These are phyloP conservation scores for Scaptodrosophila lebanonensis DNA, from an alignment of 1,140 invertebrate species.

Conservation along the genomic window DNA sequence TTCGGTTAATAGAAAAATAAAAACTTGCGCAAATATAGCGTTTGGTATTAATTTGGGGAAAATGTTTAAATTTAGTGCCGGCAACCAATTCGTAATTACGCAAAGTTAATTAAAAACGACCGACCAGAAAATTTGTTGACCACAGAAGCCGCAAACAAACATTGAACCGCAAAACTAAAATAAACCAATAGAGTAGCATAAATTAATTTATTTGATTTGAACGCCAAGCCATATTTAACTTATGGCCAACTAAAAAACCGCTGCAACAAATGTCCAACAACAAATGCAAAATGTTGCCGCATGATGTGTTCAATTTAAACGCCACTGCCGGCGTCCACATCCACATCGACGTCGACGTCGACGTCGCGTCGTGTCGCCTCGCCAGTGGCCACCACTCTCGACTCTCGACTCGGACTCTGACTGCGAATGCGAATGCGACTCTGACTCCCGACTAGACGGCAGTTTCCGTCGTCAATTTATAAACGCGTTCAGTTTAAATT, in stretches of 20 bases:
- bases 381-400: constrained; percentile 2
- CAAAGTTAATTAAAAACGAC: constrained; percentile 52
- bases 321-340: constrained; percentile 30
- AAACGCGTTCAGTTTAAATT: constrained; percentile 74
- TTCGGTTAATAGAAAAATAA: no score
- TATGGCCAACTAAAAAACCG: constrained; percentile 35
- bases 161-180: constrained; percentile 12
- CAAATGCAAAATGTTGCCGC: constrained; percentile 10
- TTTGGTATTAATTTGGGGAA: no score
- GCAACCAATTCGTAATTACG: no score
- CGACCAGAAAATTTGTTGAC: constrained; percentile 54
- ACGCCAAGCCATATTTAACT: constrained; percentile 37
- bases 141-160: constrained; percentile 40
- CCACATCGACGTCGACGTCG: constrained; percentile 11
- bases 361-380: constrained; percentile 21
- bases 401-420: background rate
- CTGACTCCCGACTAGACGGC: constrained; percentile 25
- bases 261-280: constrained; percentile 10
- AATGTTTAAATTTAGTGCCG: no score
- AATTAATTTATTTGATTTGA: constrained; percentile 72
- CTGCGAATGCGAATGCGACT: background rate
- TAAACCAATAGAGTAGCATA: constrained; percentile 40
- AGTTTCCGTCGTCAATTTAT: constrained; percentile 70
- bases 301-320: constrained; percentile 44
- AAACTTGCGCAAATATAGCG: no score